A percentile compares a stretch with the other conserved stretches of the same genome.
phyloP scores from a whole-genome alignment of 2,888 invertebrate genomes.

The Blera fallax region DNA sequence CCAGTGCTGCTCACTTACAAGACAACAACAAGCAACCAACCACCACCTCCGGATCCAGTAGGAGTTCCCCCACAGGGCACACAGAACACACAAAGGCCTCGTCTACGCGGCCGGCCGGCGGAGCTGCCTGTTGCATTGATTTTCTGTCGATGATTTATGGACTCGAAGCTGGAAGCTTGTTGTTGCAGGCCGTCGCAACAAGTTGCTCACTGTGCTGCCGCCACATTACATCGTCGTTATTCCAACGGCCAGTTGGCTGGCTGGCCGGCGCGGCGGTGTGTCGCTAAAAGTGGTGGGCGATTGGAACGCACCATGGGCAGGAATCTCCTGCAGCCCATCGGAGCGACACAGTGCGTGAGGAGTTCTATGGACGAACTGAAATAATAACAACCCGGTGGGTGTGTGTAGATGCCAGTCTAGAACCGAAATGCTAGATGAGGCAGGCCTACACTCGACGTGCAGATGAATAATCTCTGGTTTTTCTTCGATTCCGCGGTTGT shows the following conservation, averaged over 20 bases:
- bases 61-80: constrained; percentile 72
- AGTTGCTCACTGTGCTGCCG: constrained; percentile 73
- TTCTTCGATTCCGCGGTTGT: constrained; percentile 30
- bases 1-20: constrained; percentile 64
- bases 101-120: constrained; percentile 35
- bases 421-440: constrained; percentile 21
- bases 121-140: constrained; percentile 75
- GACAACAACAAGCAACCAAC: constrained; percentile 39
- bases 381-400: constrained; percentile 54
- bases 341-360: constrained; percentile 48
- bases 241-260: background rate
- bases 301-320: constrained; percentile 29
- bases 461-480: constrained; percentile 64
- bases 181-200: constrained; percentile 74
- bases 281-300: constrained; percentile 71
- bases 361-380: background rate
- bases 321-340: constrained; percentile 14
- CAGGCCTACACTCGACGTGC: constrained; percentile 48
- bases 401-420: constrained; percentile 55
- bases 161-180: constrained; percentile 71
- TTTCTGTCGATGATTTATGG: constrained; percentile 74
- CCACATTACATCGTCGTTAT: constrained; percentile 49
- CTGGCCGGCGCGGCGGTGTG: constrained; percentile 33
- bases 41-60: constrained; percentile 73
- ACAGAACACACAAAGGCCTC: constrained; percentile 47